Evolutionary conservation across 2,888 invertebrate species (phyloP).

Genomic region (Pristionchus exspectatus): DNA sequence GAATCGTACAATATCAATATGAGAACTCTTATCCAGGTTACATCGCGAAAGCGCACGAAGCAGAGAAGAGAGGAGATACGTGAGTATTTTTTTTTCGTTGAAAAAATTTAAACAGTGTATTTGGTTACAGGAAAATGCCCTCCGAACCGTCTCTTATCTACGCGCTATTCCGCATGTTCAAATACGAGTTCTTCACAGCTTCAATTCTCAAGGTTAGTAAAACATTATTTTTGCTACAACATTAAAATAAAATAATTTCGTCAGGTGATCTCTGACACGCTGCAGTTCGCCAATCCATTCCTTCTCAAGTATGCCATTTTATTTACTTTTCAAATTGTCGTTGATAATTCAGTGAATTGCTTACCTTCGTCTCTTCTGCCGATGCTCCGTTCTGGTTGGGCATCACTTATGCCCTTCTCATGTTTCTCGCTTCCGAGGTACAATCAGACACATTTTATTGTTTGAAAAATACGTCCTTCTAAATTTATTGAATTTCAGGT

Average conservation of each 20-base stretch:
- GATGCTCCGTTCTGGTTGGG: conserved; percentile 74
- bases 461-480: neutral
- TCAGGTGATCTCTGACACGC: conserved; percentile 71
- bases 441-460: neutral
- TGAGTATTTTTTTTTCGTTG: neutral
- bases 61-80: neutral
- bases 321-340: too few relatives aligned
- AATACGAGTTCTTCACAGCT: conserved; percentile 90
- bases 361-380: conserved; percentile 77
- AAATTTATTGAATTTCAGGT: conserved; percentile 64
- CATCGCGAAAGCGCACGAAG: neutral
- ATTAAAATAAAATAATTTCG: neutral
- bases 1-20: neutral
- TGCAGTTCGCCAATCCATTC: conserved; percentile 93
- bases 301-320: conserved; percentile 86
- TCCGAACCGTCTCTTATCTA: conserved; percentile 88
- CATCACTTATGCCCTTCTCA: conserved; percentile 74
- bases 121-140: neutral
- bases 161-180: conserved; percentile 90
- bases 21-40: neutral
- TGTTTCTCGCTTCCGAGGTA: conserved; percentile 75
- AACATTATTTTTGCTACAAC: neutral
- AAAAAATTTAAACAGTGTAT: too few relatives aligned
- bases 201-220: conserved; percentile 79
- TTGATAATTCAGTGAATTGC: conserved; percentile 78